These are phyloP conservation scores for Scolopax mira DNA, from an alignment of 2,113 vertebrate genomes.

Conservation along the genomic window DNA sequence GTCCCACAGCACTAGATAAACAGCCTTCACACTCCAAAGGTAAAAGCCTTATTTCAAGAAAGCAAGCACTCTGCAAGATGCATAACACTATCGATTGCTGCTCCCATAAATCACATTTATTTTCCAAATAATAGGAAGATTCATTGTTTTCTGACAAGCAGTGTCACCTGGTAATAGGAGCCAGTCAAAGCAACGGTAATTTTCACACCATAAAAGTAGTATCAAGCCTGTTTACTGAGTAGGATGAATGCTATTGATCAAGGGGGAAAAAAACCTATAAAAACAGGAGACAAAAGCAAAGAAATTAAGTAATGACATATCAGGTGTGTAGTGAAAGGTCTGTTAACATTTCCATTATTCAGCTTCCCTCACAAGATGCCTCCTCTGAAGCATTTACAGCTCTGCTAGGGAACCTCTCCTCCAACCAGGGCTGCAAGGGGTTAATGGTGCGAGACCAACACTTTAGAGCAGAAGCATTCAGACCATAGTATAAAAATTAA, in stretches of 20 bases:
- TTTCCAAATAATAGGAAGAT: slow-evolving; percentile 40
- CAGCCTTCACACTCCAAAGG: slow-evolving; percentile 2
- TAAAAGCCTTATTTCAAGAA: background rate
- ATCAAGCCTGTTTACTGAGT: slow-evolving; percentile 22
- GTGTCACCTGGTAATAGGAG: slow-evolving; percentile 22
- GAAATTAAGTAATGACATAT: slow-evolving; percentile 19
- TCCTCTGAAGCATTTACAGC: background rate
- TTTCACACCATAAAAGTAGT: slow-evolving; percentile 49
- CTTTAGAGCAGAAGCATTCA: background rate
- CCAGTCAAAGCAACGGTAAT: slow-evolving; percentile 53
- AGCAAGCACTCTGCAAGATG: background rate
- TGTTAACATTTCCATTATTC: slow-evolving; percentile 38
- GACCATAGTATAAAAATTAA: background rate
- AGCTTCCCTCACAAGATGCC: background rate
- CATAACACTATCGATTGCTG: background rate
- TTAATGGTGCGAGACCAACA: background rate
- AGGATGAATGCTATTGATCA: slow-evolving; percentile 6
- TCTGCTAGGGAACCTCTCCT: background rate
- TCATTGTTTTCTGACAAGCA: slow-evolving; percentile 17
- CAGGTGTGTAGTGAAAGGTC: background rate
- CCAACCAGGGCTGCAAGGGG: background rate
- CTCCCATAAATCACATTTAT: slow-evolving; percentile 28
- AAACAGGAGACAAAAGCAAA: background rate
- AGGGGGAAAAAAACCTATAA: background rate
- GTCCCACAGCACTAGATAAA: background rate